Base-by-base conservation (phyloP, 2,888 invertebrate species). In the Mellilla xanthometata region DNA sequence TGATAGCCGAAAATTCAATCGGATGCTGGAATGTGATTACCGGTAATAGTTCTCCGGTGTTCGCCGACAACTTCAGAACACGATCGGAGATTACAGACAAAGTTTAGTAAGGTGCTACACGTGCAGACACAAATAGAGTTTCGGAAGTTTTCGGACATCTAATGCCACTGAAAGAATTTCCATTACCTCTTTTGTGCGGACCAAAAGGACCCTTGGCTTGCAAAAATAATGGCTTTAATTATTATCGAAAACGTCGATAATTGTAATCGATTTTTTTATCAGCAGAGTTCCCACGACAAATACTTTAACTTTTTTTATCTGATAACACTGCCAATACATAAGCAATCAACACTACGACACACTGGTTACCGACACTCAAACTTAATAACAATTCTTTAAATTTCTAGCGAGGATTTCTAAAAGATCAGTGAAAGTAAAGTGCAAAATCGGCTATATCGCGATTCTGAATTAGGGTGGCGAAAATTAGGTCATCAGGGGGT, bases 401-500 rank as follows among this genome's bases (percentile, higher is more conserved):
- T 6, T 19, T 19, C 15, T n/a, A n/a, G 15, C 15, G 6, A 19
- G 15, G 15, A 19, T 19, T 19, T 19, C 15, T 5, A 1, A 19
- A 19, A 19, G 15, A 19, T 19, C 15, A 19, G 6, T 19, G 32
- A 45, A 24, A 39, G 23, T 24, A 3, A 15, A 28, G 12, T 45
- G 44, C 38, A 56, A 52, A 48, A 49, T 36, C 52, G 34, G 38
- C 50, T 45, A 36, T 26, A 35, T 48, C 49, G 47, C n/a, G n/a
- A n/a, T n/a, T n/a, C n/a, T 19, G 32, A 34, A 47, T 48, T 32
- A 39, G 42, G 53, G 39, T 39, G 44, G 29, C 40, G 45, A 34
- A 50, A 63, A 62, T 62, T 56, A 62, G 69, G 61, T 66, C 63
- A 60, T 19, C 56, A 52, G 44, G 49, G n/a, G 50, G 38, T 28